Evolutionary conservation across 1,140 invertebrate genomes (phyloP).

Genomic region (Helicoverpa zea): DNA sequence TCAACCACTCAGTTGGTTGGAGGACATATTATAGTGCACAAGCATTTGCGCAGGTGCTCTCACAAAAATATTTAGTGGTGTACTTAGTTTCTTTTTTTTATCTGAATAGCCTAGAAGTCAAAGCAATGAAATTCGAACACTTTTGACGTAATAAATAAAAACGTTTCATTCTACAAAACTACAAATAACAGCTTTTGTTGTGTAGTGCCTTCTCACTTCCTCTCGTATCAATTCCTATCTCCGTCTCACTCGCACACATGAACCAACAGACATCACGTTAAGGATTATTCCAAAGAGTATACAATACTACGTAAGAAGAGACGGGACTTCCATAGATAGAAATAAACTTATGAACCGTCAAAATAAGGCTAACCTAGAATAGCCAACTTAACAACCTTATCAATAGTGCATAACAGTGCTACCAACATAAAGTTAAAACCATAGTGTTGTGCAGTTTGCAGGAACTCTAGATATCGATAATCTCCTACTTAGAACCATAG

Average conservation of each 20-base stretch:
- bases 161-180: background rate
- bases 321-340: no score
- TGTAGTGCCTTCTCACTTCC: background rate
- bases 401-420: no score
- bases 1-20: no score
- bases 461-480: no score
- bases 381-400: no score
- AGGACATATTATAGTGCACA: no score
- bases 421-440: no score
- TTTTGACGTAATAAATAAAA: slow-evolving; percentile 23
- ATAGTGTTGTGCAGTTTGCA: no score
- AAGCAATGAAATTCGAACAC: slow-evolving; percentile 10
- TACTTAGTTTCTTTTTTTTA: background rate
- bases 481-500: no score
- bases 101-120: background rate
- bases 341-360: no score
- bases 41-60: background rate
- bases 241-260: background rate
- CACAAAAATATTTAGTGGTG: background rate
- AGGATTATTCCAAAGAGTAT: slow-evolving; percentile 39
- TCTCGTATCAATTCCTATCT: background rate
- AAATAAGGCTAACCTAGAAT: no score
- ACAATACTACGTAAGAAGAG: no score
- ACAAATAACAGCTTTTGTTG: slow-evolving; percentile 2
- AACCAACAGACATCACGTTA: slow-evolving; percentile 31